These are phyloP conservation scores for Saimiri boliviensis DNA, from an alignment of 2,113 vertebrate genomes.

Conservation along the genomic window DNA sequence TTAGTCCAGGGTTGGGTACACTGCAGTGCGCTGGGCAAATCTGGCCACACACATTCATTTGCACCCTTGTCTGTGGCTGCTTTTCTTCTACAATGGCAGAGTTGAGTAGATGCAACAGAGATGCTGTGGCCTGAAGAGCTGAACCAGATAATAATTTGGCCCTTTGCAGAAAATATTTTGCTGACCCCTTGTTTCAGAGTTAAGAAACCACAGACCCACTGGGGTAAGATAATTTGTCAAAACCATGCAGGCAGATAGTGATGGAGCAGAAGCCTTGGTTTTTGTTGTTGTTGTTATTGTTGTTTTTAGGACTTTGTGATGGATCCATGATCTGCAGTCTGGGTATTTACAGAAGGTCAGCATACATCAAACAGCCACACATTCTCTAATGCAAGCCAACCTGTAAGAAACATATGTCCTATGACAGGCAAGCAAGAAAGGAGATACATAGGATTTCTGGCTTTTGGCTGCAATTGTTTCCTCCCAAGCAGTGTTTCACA, in stretches of 20 bases:
- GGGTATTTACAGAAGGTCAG: too few relatives aligned
- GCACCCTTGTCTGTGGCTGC: fast-evolving
- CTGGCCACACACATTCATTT: too few relatives aligned
- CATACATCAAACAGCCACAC: fast-evolving
- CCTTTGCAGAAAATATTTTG: not conserved
- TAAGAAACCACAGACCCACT: not conserved
- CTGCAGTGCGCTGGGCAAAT: fast-evolving
- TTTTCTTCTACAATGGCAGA: not conserved
- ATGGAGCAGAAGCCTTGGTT: too few relatives aligned
- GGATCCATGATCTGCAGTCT: not conserved
- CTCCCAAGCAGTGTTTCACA: not conserved
- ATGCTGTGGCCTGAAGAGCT: fast-evolving
- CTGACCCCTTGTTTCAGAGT: not conserved
- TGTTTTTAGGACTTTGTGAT: not conserved
- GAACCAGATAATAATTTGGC: fast-evolving
- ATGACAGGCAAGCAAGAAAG: not conserved
- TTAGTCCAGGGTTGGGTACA: not conserved
- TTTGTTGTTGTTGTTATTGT: too few relatives aligned
- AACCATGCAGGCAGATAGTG: not conserved
- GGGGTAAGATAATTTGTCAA: not conserved
- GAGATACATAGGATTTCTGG: not conserved
- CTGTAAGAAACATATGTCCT: too few relatives aligned
- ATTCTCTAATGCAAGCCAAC: too few relatives aligned
- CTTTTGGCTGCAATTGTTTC: too few relatives aligned
- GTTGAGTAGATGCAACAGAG: too few relatives aligned